Evolutionary conservation across 2,113 vertebrate species (phyloP), one percentile per base, ranked within the genome.

Genomic region (Oceanites oceanicus): DNA sequence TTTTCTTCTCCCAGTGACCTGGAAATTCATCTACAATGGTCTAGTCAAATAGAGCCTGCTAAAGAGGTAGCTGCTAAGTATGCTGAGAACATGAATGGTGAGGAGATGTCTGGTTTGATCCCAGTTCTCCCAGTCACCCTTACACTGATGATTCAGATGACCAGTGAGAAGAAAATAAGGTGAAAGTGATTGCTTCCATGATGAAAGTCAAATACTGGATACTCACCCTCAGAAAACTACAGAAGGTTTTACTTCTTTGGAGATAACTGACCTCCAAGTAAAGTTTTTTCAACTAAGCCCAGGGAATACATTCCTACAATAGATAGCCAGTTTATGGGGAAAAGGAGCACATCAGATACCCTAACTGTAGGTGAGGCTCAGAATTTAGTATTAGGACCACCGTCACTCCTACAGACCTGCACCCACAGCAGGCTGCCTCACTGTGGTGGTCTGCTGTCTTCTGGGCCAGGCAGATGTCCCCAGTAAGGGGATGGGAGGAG

Each of bases 401-500:
- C 0, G 0, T 7, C 10, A 22, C 26, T 67, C 22, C 20, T 36
- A 13, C 14, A 59, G 44, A 66, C 11, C 29, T 8, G 50, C 15
- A 10, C 7, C 7, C 8, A 27, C 15, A 61, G 25, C 25, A 42
- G 14, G 19, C 13, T 71, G 27, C 49, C 22, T 70, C 22, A 17
- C 11, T 19, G 5, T 10, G 15, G 10, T 21, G 8, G 3, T 45
- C 17, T 76, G 44, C 27, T 76, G 10, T 52, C 44, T 1, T 0
- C 3, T 5, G 4, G 16, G 11, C 25, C 14, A 47, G 9, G 40
- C 14, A 40, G 11, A 14, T 86, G 2, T 9, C 10, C 8, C 18
- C 10, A 58, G 23, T 9, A 59, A 47, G 19, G 16, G 34, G 7
- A 16, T 13, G 26, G 1, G 1, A 9, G 10, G 8, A 8, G 19